Conservation (phyloP, 2,797 vertebrate genomes). For the Alexandromys oeconomus region DNA sequence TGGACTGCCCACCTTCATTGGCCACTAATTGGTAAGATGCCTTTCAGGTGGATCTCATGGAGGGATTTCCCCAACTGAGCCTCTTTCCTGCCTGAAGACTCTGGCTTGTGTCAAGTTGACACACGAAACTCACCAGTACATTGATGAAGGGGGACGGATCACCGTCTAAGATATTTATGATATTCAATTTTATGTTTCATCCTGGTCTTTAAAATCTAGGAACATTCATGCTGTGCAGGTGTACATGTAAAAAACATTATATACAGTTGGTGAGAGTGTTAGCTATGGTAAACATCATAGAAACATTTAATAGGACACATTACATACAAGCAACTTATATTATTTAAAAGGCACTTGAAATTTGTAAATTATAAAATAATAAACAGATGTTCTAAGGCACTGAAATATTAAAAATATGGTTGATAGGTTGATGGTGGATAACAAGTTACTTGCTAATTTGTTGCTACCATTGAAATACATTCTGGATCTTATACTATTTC, state of each 20-base stretch:
- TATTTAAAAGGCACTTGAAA: neutral
- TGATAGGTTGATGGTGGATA: neutral
- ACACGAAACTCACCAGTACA: too few relatives aligned
- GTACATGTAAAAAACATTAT: neutral
- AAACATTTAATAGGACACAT: neutral
- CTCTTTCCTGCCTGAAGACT: too few relatives aligned
- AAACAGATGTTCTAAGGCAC: neutral
- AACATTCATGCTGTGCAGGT: neutral
- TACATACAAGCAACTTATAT: neutral
- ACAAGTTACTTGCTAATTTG: neutral
- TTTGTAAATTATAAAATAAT: neutral
- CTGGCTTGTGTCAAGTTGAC: too few relatives aligned
- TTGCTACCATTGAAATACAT: neutral
- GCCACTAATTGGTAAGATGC: neutral
- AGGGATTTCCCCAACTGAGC: too few relatives aligned
- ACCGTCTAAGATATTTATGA: fast-evolving
- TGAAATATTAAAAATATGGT: neutral
- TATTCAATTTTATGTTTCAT: neutral
- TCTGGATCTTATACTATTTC: neutral
- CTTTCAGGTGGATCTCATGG: too few relatives aligned
- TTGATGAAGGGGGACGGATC: neutral
- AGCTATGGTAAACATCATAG: neutral
- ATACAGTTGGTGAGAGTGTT: neutral
- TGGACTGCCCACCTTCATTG: neutral
- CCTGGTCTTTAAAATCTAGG: neutral